A percentile compares a stretch with the other conserved stretches of the same genome.
Evolutionary conservation across 1,140 invertebrate genomes (phyloP).

Genomic region (Hylaeus volcanicus): DNA sequence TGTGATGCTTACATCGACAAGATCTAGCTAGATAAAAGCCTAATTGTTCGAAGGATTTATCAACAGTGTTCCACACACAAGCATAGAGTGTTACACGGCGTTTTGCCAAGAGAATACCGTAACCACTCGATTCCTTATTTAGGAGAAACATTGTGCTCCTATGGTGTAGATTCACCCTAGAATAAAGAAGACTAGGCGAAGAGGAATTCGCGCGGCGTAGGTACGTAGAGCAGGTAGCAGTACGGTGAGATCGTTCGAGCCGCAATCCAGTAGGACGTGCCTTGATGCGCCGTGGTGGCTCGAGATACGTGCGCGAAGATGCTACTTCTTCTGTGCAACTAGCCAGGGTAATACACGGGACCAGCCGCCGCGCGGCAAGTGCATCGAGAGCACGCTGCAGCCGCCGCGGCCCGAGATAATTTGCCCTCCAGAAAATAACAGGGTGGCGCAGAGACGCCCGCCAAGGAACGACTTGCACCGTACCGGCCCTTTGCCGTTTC

Average conservation of each 20-base stretch:
- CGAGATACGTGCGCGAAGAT: conserved; percentile 77
- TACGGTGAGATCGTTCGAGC: conserved; percentile 69
- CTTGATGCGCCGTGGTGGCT: conserved; percentile 78
- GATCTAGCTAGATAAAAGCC: too few relatives aligned
- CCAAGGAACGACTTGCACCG: conserved; percentile 54
- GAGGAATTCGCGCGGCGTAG: not conserved
- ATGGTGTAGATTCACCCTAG: not conserved
- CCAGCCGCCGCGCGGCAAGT: conserved; percentile 69
- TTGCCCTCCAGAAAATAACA: conserved; percentile 80
- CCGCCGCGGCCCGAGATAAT: conserved; percentile 71
- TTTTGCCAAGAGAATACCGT: too few relatives aligned
- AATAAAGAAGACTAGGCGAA: not conserved
- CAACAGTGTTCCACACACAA: too few relatives aligned
- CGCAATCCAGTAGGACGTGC: conserved; percentile 79
- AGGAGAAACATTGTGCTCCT: too few relatives aligned
- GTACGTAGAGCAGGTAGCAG: conserved; percentile 68
- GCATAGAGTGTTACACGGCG: too few relatives aligned
- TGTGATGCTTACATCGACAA: too few relatives aligned
- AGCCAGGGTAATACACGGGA: conserved; percentile 67
- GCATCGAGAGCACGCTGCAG: conserved; percentile 72
- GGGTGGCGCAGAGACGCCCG: conserved; percentile 72
- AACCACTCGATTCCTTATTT: too few relatives aligned
- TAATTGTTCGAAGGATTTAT: too few relatives aligned
- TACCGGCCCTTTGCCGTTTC: conserved; percentile 42
- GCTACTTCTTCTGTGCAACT: conserved; percentile 77